Evolutionary conservation across 2,888 invertebrate species (phyloP).

Genomic region (Thysanoteuthis rhombus): DNA sequence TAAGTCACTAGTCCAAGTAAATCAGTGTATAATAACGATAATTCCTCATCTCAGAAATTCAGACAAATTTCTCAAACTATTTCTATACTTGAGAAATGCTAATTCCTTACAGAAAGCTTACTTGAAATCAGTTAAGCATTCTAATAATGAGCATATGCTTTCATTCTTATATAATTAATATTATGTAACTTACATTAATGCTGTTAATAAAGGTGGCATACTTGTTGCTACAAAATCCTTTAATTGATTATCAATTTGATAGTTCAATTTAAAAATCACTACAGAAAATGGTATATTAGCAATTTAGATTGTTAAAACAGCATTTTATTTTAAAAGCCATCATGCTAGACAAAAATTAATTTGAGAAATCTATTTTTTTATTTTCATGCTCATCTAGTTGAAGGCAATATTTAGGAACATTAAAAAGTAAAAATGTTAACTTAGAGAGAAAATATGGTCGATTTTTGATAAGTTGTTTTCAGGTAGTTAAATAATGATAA

Average conservation of each 20-base stretch:
- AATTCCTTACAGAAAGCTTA: not conserved
- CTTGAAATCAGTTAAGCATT: not conserved
- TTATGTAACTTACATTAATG: not conserved
- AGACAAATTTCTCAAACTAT: not conserved
- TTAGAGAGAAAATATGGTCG: not conserved
- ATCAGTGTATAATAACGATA: too few species aligned
- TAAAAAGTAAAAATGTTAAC: not conserved
- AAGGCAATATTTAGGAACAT: not conserved
- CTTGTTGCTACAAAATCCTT: not conserved
- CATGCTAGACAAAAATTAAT: not conserved
- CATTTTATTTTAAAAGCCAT: too few species aligned
- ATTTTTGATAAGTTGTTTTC: not conserved
- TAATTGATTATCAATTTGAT: not conserved
- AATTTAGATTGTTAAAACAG: not conserved
- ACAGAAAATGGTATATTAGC: not conserved
- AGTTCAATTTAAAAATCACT: not conserved
- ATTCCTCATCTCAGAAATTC: too few species aligned
- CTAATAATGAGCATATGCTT: not conserved
- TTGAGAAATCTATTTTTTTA: too few species aligned
- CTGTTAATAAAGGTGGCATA: not conserved
- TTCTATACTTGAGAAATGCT: not conserved
- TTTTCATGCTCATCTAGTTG: not conserved
- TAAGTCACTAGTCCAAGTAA: too few species aligned
- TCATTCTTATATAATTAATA: not conserved
- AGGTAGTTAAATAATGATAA: not conserved